A percentile compares a stretch with the other conserved stretches of the same genome.
Conservation (phyloP, 2,888 invertebrate species). For the Ischnus inquisitorius region DNA sequence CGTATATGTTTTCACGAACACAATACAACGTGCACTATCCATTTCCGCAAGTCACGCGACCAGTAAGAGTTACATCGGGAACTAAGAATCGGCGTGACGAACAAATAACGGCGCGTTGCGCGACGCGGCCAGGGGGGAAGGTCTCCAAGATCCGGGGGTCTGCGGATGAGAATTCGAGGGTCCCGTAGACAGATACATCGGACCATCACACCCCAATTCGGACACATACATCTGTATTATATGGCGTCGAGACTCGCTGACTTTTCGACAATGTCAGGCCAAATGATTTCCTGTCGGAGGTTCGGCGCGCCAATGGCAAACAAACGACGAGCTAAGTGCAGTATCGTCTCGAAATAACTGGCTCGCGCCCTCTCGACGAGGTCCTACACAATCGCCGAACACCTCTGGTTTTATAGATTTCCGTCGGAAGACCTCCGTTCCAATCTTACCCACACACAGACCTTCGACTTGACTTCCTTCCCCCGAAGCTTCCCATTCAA, state of each 20-base stretch:
- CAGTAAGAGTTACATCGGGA: conserved; percentile 50
- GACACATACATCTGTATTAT: conserved; percentile 4
- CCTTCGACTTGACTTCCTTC: conserved; percentile 36
- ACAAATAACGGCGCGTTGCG: conserved; percentile 68
- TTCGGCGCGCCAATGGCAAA: conserved; percentile 39
- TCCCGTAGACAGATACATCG: conserved; percentile 20
- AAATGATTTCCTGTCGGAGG: conserved; percentile 75
- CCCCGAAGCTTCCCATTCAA: conserved; percentile 7
- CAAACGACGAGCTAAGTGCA: conserved; percentile 24
- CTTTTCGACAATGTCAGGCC: conserved; percentile 72
- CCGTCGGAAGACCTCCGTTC: not conserved
- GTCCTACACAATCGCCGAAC: conserved; percentile 21
- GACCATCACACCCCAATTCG: conserved; percentile 69
- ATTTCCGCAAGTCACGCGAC: conserved; percentile 78
- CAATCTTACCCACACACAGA: conserved; percentile 1
- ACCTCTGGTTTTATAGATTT: not conserved
- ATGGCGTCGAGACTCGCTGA: conserved; percentile 13
- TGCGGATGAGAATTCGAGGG: conserved; percentile 6
- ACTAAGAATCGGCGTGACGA: conserved; percentile 68
- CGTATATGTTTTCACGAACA: conserved; percentile 7
- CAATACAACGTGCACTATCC: conserved; percentile 31
- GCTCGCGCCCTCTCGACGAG: conserved; percentile 59
- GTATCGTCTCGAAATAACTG: conserved; percentile 9
- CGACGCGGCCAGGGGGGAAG: conserved; percentile 16
- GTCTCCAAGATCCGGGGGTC: conserved; percentile 20